Conservation (phyloP, 2,113 vertebrate species). For the Lagopus muta region DNA sequence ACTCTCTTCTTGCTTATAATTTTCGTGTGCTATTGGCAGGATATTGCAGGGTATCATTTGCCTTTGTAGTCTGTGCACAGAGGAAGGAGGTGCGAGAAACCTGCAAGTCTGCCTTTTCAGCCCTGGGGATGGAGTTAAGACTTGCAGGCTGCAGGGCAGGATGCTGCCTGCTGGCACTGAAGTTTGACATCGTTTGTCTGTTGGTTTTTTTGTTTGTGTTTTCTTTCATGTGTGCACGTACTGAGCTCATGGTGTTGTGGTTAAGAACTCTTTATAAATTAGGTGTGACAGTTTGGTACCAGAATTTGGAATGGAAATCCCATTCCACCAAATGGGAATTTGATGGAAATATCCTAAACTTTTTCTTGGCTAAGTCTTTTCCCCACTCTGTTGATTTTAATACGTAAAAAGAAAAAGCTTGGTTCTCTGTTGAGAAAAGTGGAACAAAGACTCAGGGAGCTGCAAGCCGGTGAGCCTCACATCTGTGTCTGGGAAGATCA, state of each 20-base stretch:
- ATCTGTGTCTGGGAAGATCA: background rate
- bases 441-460: background rate
- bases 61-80: fast-evolving
- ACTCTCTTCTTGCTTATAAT: background rate
- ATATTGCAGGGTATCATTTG: background rate
- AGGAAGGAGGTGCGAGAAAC: background rate
- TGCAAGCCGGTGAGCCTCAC: background rate
- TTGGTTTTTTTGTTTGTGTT: background rate
- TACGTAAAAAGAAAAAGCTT: background rate
- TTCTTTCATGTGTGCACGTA: background rate
- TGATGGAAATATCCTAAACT: background rate
- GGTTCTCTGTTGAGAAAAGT: fast-evolving
- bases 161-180: background rate
- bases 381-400: background rate
- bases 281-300: background rate
- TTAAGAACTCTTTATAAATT: too few relatives aligned
- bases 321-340: too few relatives aligned
- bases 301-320: too few relatives aligned
- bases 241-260: background rate
- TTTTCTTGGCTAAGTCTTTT: background rate
- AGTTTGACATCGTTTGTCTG: background rate
- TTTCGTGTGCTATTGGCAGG: background rate
- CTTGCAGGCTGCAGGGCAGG: background rate
- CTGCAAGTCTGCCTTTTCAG: background rate
- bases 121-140: background rate